Conservation (phyloP, 1,140 invertebrate species). For the Vanessa atalanta region DNA sequence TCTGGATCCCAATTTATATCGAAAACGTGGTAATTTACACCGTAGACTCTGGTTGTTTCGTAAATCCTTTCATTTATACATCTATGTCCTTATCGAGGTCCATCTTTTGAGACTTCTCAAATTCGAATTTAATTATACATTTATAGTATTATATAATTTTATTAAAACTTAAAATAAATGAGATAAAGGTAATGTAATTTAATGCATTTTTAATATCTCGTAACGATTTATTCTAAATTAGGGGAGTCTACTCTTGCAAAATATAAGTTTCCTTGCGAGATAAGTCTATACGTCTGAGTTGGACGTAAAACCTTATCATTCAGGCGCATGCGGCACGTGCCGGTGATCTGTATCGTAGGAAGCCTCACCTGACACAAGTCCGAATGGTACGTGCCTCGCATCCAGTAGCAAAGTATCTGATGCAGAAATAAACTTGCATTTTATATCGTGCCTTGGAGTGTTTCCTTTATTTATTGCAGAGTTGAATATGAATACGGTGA, state of each 20-base stretch:
- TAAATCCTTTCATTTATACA: too few relatives aligned
- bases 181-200: neutral
- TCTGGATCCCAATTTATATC: too few relatives aligned
- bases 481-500: neutral
- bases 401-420: constrained; percentile 32
- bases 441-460: constrained; percentile 32
- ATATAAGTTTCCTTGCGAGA: constrained; percentile 8
- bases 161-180: too few relatives aligned
- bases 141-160: too few relatives aligned
- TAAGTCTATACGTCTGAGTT: constrained; percentile 28
- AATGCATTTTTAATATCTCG: neutral
- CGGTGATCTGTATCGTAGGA: constrained; percentile 55
- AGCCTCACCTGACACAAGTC: constrained; percentile 60
- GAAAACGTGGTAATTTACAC: too few relatives aligned
- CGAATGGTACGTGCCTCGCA: constrained; percentile 42
- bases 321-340: constrained; percentile 47
- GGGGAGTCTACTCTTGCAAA: neutral
- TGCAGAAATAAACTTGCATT: constrained; percentile 45
- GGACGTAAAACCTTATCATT: constrained; percentile 25
- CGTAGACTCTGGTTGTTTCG: too few relatives aligned
- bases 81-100: too few relatives aligned
- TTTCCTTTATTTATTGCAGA: constrained; percentile 10
- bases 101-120: too few relatives aligned
- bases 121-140: too few relatives aligned
- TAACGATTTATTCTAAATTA: neutral